Evolutionary conservation across 2,888 invertebrate genomes (phyloP).

Genomic region (Marronus borbonicus): DNA sequence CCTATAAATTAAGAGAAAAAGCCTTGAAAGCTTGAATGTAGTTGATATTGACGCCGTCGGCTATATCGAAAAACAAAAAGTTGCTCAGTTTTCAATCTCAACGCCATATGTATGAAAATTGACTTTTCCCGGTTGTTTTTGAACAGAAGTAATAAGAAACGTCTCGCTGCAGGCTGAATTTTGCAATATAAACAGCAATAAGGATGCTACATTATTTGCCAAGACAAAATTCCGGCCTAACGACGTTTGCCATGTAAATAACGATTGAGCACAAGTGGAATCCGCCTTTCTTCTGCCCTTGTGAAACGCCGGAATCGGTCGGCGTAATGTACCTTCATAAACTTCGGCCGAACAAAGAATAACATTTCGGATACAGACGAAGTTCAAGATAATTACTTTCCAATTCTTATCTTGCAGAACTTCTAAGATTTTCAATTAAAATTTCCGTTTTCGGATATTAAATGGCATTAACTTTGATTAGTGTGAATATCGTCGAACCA

Average conservation of each 20-base stretch:
- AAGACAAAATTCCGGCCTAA: constrained; percentile 56
- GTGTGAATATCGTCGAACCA: constrained; percentile 48
- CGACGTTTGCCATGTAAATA: constrained; percentile 57
- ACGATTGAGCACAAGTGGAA: constrained; percentile 22
- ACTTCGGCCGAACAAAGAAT: constrained; percentile 27
- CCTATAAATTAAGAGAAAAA: background rate
- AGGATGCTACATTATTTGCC: constrained; percentile 60
- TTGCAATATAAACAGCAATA: constrained; percentile 62
- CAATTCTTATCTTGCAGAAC: constrained; percentile 45
- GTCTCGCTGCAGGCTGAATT: constrained; percentile 56
- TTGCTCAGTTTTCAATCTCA: constrained; percentile 33
- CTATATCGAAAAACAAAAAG: constrained; percentile 11
- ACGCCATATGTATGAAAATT: constrained; percentile 26
- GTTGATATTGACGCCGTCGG: constrained; percentile 7
- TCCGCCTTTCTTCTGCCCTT: constrained; percentile 26
- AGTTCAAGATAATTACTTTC: constrained; percentile 47
- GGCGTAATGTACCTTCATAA: constrained; percentile 21
- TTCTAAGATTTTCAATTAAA: constrained; percentile 49
- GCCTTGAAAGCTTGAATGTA: background rate
- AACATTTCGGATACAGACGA: constrained; percentile 39
- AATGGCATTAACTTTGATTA: constrained; percentile 52
- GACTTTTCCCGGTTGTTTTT: constrained; percentile 30
- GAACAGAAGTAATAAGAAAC: constrained; percentile 56
- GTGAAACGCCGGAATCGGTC: constrained; percentile 27
- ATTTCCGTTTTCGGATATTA: constrained; percentile 51